Evolutionary conservation across 2,113 vertebrate genomes (phyloP).

Genomic region (Acrocephalus kingi): DNA sequence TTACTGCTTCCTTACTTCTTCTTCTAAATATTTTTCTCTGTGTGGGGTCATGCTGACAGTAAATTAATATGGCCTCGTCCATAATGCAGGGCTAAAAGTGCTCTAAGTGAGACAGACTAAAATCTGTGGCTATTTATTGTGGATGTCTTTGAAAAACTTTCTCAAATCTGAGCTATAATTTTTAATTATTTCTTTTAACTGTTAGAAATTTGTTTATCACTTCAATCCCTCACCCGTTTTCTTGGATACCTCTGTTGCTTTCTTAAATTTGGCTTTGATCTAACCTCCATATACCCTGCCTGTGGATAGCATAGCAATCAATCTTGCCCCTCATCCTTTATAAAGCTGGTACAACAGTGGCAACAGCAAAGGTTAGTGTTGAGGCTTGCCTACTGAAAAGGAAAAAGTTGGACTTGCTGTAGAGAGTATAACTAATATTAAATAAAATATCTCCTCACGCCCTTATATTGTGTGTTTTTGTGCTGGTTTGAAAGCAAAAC

Average conservation of each 20-base stretch:
- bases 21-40: background rate
- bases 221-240: background rate
- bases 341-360: background rate
- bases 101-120: background rate
- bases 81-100: background rate
- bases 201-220: background rate
- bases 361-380: background rate
- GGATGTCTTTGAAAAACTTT: background rate
- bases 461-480: background rate
- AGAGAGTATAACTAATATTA: background rate
- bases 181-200: background rate
- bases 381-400: background rate
- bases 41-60: background rate
- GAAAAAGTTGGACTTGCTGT: background rate
- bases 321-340: background rate
- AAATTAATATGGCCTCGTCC: background rate
- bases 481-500: too few species aligned
- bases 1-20: background rate
- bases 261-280: background rate
- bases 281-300: background rate
- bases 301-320: background rate
- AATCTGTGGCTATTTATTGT: background rate
- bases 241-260: background rate
- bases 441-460: background rate
- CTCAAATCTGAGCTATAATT: background rate